Base-by-base conservation (phyloP, 2,797 vertebrate species). In the Cichlasoma orientale region DNA sequence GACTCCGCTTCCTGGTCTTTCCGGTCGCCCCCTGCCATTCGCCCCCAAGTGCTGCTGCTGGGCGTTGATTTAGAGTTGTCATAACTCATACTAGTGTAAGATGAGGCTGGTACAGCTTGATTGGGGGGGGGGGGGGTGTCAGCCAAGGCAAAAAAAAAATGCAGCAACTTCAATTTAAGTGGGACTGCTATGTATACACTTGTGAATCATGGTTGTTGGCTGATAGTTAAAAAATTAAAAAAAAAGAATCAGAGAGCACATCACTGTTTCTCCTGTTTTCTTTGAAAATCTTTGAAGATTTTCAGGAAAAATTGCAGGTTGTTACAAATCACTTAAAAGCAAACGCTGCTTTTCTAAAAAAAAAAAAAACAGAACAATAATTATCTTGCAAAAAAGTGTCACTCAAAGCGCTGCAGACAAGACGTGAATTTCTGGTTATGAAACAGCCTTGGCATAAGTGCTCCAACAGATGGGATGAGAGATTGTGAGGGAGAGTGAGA, bases 1-100 rank as follows among this genome's bases (percentile, higher is more conserved):
- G 85, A 79, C 54, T 88, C 85, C 0, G 44, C 86, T 74, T 83
- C 84, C 58, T 59, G 92, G 76, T 95, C 90, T 82, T 94, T 92
- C 74, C 92, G 88, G 0, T 88, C 69, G 4, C 92, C 77, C 75
- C 92, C 83, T 10, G 93, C 89, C 82, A 90, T 93, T 84, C 92
- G 92, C 56, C 91, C 88, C 56, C 90, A 85, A 75, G 82, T 72
- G 89, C 79, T 95, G 88, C 89, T 92, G 92, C 93, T 92, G 89
- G 93, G 82, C 92, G 73, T 85, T 61, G 93, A 91, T 88, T 89
- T 93, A 38, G 94, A 91, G 93, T 93, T 94, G 73, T 95, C 95
- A 93, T 96, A 95, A 94, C 94, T 96, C 96, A 96, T 96, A 91
- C 82, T 95, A 89, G 75, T 77, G 81, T 86, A 74, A 86, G 82